phyloP scores from a whole-genome alignment of 2,113 vertebrate genomes.

The Psilopsiagon aymara region DNA sequence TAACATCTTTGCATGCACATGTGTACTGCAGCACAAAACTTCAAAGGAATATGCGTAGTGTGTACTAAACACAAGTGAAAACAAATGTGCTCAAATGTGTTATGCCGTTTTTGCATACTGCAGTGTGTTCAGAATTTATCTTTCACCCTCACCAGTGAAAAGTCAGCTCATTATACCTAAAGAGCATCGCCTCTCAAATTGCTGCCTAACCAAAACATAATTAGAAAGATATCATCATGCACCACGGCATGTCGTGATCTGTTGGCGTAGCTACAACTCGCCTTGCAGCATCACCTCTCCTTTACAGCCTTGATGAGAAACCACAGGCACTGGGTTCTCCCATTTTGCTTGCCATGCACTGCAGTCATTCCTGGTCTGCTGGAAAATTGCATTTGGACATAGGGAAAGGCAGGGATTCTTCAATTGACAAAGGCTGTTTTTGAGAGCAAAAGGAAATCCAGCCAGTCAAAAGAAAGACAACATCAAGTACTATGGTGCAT shows the following conservation, averaged over 20 bases:
- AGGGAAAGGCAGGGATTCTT: background rate
- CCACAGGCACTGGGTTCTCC: background rate
- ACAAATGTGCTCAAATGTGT: accelerated
- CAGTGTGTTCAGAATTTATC: accelerated
- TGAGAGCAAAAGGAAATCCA: background rate
- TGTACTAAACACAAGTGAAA: background rate
- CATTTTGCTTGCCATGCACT: accelerated
- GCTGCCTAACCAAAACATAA: background rate
- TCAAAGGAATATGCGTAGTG: background rate
- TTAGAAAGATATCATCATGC: background rate
- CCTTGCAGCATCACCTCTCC: background rate
- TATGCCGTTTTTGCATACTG: background rate
- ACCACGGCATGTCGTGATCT: accelerated
- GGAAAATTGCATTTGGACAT: background rate
- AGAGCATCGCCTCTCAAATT: background rate
- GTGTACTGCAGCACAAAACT: background rate
- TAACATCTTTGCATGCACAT: accelerated
- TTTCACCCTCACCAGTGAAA: no score
- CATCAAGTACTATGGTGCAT: background rate
- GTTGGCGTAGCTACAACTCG: accelerated
- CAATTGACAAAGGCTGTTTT: background rate
- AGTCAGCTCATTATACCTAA: background rate
- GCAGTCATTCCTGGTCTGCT: background rate
- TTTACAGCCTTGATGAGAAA: background rate
- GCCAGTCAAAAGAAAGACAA: background rate